Evolutionary conservation across 2,888 invertebrate genomes (phyloP), one percentile per base, ranked within the genome.

Genomic region (Ptilodon capucinus): DNA sequence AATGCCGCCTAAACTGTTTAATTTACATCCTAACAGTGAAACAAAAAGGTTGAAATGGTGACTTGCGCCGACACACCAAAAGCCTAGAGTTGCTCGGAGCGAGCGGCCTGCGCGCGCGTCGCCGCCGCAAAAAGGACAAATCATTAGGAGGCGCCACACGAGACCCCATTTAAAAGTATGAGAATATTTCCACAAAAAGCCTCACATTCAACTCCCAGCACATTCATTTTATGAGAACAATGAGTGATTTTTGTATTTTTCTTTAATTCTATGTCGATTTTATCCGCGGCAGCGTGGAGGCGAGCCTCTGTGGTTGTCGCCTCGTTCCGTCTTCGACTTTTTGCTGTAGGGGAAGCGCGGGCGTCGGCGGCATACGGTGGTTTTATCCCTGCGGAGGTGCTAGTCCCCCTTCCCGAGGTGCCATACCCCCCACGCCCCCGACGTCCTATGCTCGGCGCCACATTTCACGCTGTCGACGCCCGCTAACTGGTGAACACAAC

Each of bases 151-250:
- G 90, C 90, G 90, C 90, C 90, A 90, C 90, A 90, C 89, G 90
- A 89, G 88, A 82, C 76, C 86, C 88, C 88, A 87, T 90, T 89
- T 90, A 89, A 90, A 87, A 91, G 89, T 90, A 91, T 89, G 89
- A 87, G 89, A 91, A 91, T 90, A 91, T 91, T 89, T 90, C 77
- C 86, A 89, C 88, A 90, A 91, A 91, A 90, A 91, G 85, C 86
- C 76, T 80, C 86, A 90, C 90, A 89, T 90, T 89, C 90, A 89
- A 88, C 85, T 89, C 87, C 81, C 84, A 80, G 89, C 90, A 90
- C 90, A 91, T 91, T 91, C 89, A 91, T 91, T 91, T 90, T 88
- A 89, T 88, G 90, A 89, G 90, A 91, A 91, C 90, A 90, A 90
- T 91, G 90, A 90, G 85, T 88, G 88, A 90, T 88, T 91, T 91